Conservation (phyloP, 2,113 vertebrate genomes). For the Psittacula cyanocephala region DNA sequence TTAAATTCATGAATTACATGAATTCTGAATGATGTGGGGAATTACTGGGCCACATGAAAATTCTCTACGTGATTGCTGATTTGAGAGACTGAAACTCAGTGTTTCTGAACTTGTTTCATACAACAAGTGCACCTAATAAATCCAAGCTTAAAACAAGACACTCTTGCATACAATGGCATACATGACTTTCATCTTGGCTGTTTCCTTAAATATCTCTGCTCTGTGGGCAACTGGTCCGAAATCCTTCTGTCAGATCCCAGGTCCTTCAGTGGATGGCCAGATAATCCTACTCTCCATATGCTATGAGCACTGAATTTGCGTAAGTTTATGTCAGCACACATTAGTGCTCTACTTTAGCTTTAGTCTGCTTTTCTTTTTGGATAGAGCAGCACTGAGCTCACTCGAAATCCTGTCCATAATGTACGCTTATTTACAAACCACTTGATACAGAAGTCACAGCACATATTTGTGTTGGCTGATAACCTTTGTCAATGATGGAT, state of each 20-base stretch:
- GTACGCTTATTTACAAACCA: not conserved
- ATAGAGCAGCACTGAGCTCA: not conserved
- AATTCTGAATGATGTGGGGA: not conserved
- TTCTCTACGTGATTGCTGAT: not conserved
- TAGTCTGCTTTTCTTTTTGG: not conserved
- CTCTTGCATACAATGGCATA: not conserved
- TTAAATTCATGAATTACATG: not conserved
- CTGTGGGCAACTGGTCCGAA: not conserved
- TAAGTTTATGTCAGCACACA: not conserved
- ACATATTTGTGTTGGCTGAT: constrained; percentile 12
- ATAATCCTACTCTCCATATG: not conserved
- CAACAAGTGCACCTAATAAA: not conserved
- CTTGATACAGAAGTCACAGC: constrained; percentile 8
- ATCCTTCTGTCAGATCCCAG: not conserved
- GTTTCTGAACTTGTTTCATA: not conserved
- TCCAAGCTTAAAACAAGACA: not conserved
- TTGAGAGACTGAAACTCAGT: not conserved
- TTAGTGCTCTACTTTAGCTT: not conserved
- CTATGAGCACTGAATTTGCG: not conserved
- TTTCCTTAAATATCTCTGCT: not conserved
- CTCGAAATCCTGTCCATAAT: not conserved
- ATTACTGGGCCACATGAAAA: not conserved
- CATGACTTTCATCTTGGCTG: not conserved
- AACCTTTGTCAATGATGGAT: constrained; percentile 35
- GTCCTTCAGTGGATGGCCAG: not conserved